Base-by-base conservation (phyloP, 1,140 invertebrate species). In the Muscidifurax raptorellus region DNA sequence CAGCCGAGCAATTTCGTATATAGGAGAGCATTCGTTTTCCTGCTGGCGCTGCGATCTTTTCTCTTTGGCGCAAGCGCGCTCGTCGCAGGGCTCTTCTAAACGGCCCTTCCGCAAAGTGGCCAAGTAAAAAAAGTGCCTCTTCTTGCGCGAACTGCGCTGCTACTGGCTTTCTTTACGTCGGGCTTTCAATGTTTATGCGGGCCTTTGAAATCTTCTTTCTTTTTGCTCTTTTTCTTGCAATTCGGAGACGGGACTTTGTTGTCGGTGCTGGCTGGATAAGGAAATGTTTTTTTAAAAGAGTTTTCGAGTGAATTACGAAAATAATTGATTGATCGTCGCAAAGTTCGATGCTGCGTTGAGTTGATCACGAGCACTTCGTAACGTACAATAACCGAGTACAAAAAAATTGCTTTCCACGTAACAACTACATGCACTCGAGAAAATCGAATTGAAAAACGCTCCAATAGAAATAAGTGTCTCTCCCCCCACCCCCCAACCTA, bases 1-100 rank as follows among this genome's bases (percentile, higher is more conserved):
- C 88, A 87, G 71, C 67, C 13, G 59, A 82, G 72, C 25, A 76
- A 82, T 82, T 82, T 82, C 72, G 67, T 72, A 78, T 47, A 64
- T 59, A 52, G 9, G 18, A 67, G 13, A 67, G 71, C 27, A 30
- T 67, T 74, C 71, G 67, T 84, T 78, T 80, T 69, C 44, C n/a
- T 59, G n/a, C 15, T 6, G 12, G 47, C 67, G 40, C 13, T 67
- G 52, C 71, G 80, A 64, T 59, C 66, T 44, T 67, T 44, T 59
- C 66, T 47, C 64, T 76, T 47, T 72, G n/a, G 64, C 10, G 9
- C 52, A 22, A 18, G 40, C 18, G 13, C 74, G 6, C 59, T 40
- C n/a, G n/a, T n/a, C n/a, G n/a, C n/a, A n/a, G 13, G 44, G 12
- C 52, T 59, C 22, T 59, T 59, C 52, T 66, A 67, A 67, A 10